Percentiles rank a stretch among this genome's conserved stretches.
These are phyloP conservation scores for Sinelater perroti DNA, from an alignment of 2,888 invertebrate genomes.

Conservation along the genomic window DNA sequence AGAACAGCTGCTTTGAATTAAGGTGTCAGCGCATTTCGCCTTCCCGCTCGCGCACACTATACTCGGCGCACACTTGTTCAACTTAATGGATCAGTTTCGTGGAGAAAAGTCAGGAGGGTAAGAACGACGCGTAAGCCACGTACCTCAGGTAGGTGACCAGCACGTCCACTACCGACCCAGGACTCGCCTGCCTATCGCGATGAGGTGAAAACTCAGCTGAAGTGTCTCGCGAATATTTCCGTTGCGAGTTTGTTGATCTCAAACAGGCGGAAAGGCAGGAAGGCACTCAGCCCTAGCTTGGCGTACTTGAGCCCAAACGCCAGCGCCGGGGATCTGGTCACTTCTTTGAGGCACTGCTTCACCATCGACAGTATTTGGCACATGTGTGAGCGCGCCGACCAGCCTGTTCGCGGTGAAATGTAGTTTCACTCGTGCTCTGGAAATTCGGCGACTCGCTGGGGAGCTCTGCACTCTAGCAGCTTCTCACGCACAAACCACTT, in stretches of 20 bases:
- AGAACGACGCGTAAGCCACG: constrained; percentile 37
- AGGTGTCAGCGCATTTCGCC: constrained; percentile 47
- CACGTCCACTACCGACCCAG: constrained; percentile 30
- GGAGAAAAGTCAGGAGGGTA: constrained; percentile 36
- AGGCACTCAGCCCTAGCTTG: constrained; percentile 44
- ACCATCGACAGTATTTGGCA: constrained; percentile 22
- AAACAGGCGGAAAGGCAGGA: constrained; percentile 44
- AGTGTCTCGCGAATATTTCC: constrained; percentile 13
- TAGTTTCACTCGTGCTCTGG: too few relatives aligned
- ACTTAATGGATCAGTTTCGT: constrained; percentile 24
- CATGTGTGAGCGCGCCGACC: constrained; percentile 24
- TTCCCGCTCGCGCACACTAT: constrained; percentile 21
- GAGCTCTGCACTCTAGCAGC: constrained; percentile 1
- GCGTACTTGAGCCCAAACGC: constrained; percentile 38
- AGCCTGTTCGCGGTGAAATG: too few relatives aligned
- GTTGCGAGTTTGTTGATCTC: constrained; percentile 41
- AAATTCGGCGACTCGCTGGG: neutral
- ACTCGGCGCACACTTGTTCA: constrained; percentile 27
- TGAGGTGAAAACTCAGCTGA: constrained; percentile 6
- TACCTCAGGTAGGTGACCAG: constrained; percentile 42
- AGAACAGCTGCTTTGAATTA: constrained; percentile 45
- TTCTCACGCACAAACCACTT: constrained; percentile 33
- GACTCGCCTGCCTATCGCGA: constrained; percentile 22
- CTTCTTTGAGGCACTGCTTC: constrained; percentile 2
- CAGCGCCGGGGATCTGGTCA: constrained; percentile 9